A percentile compares a stretch with the other conserved stretches of the same genome.
phyloP scores from a whole-genome alignment of 2,888 invertebrate genomes.

The Platypus cylindrus region DNA sequence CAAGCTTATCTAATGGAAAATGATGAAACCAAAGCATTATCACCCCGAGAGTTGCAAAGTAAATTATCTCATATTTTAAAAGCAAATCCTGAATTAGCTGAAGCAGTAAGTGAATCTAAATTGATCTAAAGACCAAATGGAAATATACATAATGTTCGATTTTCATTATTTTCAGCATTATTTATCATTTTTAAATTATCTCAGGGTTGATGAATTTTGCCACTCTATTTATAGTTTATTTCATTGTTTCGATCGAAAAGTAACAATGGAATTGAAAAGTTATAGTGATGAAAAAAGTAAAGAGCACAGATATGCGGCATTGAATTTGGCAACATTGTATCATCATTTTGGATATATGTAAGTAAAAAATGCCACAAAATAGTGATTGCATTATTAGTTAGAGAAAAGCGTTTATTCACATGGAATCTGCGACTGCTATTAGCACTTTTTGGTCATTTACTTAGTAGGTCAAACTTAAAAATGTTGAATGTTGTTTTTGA shows the following conservation, averaged over 20 bases:
- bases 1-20: constrained; percentile 72
- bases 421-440: too few relatives aligned
- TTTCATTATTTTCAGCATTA: constrained; percentile 58
- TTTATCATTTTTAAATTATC: constrained; percentile 77
- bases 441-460: too few relatives aligned
- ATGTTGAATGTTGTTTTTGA: not conserved
- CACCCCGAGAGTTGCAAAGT: constrained; percentile 63
- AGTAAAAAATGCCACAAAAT: constrained; percentile 22
- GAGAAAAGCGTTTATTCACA: too few relatives aligned
- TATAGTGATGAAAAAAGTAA: constrained; percentile 43
- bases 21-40: constrained; percentile 67
- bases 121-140: not conserved
- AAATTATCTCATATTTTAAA: constrained; percentile 58
- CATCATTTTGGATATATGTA: constrained; percentile 75
- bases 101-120: constrained; percentile 53
- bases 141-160: not conserved
- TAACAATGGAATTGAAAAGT: constrained; percentile 35
- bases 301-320: constrained; percentile 74
- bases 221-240: constrained; percentile 67
- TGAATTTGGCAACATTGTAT: constrained; percentile 83
- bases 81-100: constrained; percentile 67
- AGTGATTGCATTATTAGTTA: too few relatives aligned
- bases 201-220: constrained; percentile 77
- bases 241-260: constrained; percentile 67
- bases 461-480: too few relatives aligned